Base-by-base conservation (phyloP, 2,113 vertebrate genomes). In the Tretioscincus oriximinensis region DNA sequence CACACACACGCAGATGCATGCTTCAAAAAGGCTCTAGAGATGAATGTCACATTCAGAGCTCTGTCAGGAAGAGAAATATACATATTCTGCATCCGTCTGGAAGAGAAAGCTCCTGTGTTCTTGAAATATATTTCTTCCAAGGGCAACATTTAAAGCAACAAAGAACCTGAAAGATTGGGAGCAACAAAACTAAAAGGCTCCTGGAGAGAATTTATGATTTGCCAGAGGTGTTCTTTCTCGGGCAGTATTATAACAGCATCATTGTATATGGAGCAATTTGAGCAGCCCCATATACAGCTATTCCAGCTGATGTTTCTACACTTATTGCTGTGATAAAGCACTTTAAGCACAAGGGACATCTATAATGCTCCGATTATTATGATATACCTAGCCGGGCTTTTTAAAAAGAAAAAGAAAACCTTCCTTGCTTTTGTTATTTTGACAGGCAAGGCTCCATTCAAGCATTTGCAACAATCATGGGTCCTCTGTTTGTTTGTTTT, bases 401-500 rank as follows among this genome's bases (percentile, higher is more conserved):
- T 64, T 64, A 64, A 82, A 90, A 81, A 61, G 14, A 58, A 86
- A 86, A 83, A 86, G 41, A 61, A 85, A 85, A 45, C 68, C 78
- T 81, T 82, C 80, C 80, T 81, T 66, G 21, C 63, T 91, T 87
- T 90, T 54, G 86, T 88, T 84, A 81, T 71, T 90, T 81, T 84
- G 90, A 92, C 88, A 89, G 86, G 90, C 86, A 92, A 82, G 35
- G 82, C 90, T 82, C 88, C 88, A 84, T 90, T 87, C 87, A 86
- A 86, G 79, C 29, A 61, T 84, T 86, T 87, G 80, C 66, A 89
- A 78, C 65, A 89, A 84, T 65, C 41, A 29, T 35, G 66, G 77
- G 18, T 47, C n/a, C 45, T 14, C 54, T 35, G 49, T 65, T 45
- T 47, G 21, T 68, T 67, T 66, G 49, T 68, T 75, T 45, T 29